Conservation (phyloP, 2,113 vertebrate genomes). For the Clinocottus analis region DNA sequence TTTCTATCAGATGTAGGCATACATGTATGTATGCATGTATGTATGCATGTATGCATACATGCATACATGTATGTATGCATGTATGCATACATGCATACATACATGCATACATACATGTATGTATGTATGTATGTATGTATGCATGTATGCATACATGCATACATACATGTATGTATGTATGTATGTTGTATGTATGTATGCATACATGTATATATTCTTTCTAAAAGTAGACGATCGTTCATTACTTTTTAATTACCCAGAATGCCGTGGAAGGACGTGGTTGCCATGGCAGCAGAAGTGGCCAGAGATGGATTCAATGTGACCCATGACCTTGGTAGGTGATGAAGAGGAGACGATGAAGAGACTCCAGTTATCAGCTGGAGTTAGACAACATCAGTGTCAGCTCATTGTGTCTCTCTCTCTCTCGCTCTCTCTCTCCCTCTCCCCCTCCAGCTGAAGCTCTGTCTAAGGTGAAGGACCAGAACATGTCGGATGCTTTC, state of each 20-base stretch:
- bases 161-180: too few relatives aligned
- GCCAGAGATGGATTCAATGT: constrained; percentile 95
- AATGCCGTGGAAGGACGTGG: constrained; percentile 89
- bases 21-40: too few relatives aligned
- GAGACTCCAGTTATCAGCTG: background rate
- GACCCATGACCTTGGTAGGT: constrained; percentile 94
- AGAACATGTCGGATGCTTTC: constrained; percentile 87
- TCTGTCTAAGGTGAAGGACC: constrained; percentile 84
- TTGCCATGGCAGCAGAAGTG: constrained; percentile 87
- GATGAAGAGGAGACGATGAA: background rate
- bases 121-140: too few relatives aligned
- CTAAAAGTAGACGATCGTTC: background rate
- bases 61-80: too few relatives aligned
- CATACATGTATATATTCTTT: background rate
- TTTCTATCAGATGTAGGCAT: too few relatives aligned
- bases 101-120: too few relatives aligned
- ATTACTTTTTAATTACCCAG: constrained; percentile 72
- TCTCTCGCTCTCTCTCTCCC: too few relatives aligned
- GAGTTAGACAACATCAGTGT: background rate
- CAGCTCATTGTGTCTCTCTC: constrained; percentile 14
- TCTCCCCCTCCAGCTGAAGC: constrained; percentile 84
- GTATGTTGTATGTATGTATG: too few relatives aligned
- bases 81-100: too few relatives aligned
- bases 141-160: too few relatives aligned
- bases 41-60: too few relatives aligned